phyloP scores from a whole-genome alignment of 1,140 invertebrate species.

The Brachionus paranguensis region DNA sequence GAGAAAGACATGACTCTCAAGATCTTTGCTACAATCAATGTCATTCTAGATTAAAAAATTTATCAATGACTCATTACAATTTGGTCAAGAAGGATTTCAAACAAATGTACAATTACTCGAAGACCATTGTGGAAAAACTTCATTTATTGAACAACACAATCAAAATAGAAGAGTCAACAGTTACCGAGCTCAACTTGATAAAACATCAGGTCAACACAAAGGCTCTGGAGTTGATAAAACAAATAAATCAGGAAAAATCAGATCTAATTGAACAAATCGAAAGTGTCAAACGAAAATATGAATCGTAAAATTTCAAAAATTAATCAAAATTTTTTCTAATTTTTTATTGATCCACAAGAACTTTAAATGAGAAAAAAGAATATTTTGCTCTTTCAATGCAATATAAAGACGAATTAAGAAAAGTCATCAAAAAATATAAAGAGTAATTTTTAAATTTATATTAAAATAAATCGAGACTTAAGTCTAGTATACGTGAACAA shows the following conservation, averaged over 20 bases:
- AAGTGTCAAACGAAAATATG: slow-evolving; percentile 21
- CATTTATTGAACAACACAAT: slow-evolving; percentile 34
- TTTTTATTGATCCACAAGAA: neutral
- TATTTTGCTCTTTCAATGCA: slow-evolving; percentile 30
- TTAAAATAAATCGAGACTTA: neutral
- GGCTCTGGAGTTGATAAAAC: slow-evolving; percentile 25
- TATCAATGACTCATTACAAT: slow-evolving; percentile 15
- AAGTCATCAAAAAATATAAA: slow-evolving; percentile 31
- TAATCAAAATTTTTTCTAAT: neutral
- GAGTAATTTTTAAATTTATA: slow-evolving; percentile 27
- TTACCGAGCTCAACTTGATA: slow-evolving; percentile 10
- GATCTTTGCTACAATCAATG: neutral
- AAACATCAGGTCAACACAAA: slow-evolving; percentile 25
- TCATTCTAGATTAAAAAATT: neutral
- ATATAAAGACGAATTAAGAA: slow-evolving; percentile 17
- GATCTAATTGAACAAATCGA: slow-evolving; percentile 32
- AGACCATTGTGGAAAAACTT: slow-evolving; percentile 17
- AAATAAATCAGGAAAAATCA: slow-evolving; percentile 28
- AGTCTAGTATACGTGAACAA: no score
- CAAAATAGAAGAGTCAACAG: slow-evolving; percentile 23
- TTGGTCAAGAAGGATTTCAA: slow-evolving; percentile 30
- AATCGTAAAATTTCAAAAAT: neutral
- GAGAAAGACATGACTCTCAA: neutral
- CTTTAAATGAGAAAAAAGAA: slow-evolving; percentile 10
- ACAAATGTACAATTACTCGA: slow-evolving; percentile 38